Base-by-base conservation (phyloP, 2,888 invertebrate genomes). In the Entomobrya multifasciata region DNA sequence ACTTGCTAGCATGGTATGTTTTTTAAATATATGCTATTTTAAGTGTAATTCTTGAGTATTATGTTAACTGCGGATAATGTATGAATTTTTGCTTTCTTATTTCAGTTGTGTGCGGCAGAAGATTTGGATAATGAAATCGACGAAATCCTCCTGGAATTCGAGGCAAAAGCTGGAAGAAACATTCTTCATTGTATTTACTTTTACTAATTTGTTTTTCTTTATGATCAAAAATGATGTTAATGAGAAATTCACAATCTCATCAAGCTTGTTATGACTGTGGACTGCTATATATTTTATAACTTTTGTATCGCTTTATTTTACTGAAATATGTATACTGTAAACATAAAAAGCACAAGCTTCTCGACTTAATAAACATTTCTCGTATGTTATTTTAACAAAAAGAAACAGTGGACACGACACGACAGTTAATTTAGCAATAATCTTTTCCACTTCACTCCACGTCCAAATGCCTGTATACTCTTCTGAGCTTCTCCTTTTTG, bases 51-150 rank as follows among this genome's bases (percentile, higher is more conserved):
- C n/a, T n/a, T n/a, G n/a, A n/a, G n/a, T n/a, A n/a, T n/a, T n/a
- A n/a, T n/a, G n/a, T n/a, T n/a, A n/a, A n/a, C n/a, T n/a, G n/a
- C n/a, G n/a, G n/a, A n/a, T n/a, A n/a, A n/a, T n/a, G n/a, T n/a
- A n/a, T n/a, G n/a, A n/a, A n/a, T n/a, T n/a, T n/a, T n/a, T n/a
- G n/a, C n/a, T n/a, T n/a, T n/a, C n/a, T n/a, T n/a, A 91, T 88
- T 93, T 80, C 55, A 84, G 96, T 94, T 99, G 94, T 95, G 96
- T 17, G 95, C 96, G 92, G 96, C 96, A 92, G 96, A 96, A 87
- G 99, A 99, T 93, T 93, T 99, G 92, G 99, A 99, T 92, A 98
- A 99, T 93, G 99, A 99, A 92, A 98, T 99, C 92, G 99, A 99
- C 93, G 98, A 99, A 94, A 94, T 99, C 80, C 94, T 99, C 81